Evolutionary conservation across 2,113 vertebrate species (phyloP).

Genomic region (Indicator indicator): DNA sequence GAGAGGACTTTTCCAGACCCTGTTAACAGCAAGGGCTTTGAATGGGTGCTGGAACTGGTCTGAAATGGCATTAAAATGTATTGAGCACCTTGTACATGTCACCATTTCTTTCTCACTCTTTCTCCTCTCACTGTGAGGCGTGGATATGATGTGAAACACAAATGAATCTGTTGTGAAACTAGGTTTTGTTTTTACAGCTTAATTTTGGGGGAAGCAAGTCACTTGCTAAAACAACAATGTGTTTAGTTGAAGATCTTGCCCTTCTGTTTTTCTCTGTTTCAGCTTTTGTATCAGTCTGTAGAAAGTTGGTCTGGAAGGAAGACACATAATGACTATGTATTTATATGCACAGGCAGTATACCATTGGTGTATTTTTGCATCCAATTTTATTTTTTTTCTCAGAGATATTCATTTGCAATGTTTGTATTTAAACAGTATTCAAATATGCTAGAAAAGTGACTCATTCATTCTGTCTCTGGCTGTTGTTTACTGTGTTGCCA

Average conservation of each 20-base stretch:
- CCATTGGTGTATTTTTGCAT: conserved; percentile 43
- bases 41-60: neutral
- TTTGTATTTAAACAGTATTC: conserved; percentile 62
- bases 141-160: neutral
- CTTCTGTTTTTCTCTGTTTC: neutral
- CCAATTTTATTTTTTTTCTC: conserved; percentile 43
- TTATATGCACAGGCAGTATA: conserved; percentile 8
- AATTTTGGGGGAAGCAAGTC: neutral
- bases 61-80: rapidly evolving
- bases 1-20: neutral
- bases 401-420: conserved; percentile 28
- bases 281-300: neutral
- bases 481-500: neutral
- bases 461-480: neutral
- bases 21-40: neutral
- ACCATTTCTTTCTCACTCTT: neutral
- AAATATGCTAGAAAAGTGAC: neutral
- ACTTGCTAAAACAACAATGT: neutral
- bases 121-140: neutral
- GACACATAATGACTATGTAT: neutral
- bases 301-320: neutral
- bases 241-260: conserved; percentile 6
- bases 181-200: neutral
- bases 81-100: neutral
- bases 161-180: neutral